Conservation (phyloP, 2,797 vertebrate genomes). For the Sebastes glaucus region DNA sequence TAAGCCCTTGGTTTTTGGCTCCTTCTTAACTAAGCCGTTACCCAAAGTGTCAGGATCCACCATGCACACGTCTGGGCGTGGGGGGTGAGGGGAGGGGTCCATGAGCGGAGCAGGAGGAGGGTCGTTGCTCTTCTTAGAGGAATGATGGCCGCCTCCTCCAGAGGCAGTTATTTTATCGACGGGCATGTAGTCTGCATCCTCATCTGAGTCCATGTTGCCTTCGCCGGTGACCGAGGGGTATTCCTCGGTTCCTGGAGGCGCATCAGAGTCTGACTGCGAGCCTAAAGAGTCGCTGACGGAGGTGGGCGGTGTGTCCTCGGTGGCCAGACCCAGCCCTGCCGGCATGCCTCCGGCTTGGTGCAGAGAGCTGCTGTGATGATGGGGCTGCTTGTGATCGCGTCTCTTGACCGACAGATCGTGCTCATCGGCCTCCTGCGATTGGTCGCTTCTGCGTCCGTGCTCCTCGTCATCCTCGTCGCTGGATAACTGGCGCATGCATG, state of each 20-base stretch:
- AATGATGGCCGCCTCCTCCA: constrained; percentile 82
- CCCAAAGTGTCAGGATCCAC: constrained; percentile 92
- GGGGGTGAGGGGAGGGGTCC: constrained; percentile 90
- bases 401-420: constrained; percentile 86
- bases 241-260: constrained; percentile 91
- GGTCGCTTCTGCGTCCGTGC: constrained; percentile 81
- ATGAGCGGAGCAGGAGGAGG: constrained; percentile 88
- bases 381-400: constrained; percentile 78
- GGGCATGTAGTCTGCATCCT: constrained; percentile 95
- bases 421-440: constrained; percentile 79
- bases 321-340: constrained; percentile 73
- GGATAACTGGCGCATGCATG: constrained; percentile 86
- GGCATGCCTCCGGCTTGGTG: constrained; percentile 81
- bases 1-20: constrained; percentile 87
- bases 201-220: constrained; percentile 93
- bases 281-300: constrained; percentile 94
- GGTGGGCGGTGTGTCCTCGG: constrained; percentile 95
- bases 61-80: constrained; percentile 97
- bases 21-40: constrained; percentile 88
- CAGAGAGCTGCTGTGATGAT: constrained; percentile 63
- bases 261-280: constrained; percentile 95
- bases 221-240: constrained; percentile 92
- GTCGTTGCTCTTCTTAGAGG: constrained; percentile 85
- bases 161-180: constrained; percentile 88
- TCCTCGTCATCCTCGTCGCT: constrained; percentile 90